Percentiles rank a stretch among this genome's conserved stretches.
Conservation (phyloP, 2,797 vertebrate genomes). For the Pipistrellus pygmaeus region DNA sequence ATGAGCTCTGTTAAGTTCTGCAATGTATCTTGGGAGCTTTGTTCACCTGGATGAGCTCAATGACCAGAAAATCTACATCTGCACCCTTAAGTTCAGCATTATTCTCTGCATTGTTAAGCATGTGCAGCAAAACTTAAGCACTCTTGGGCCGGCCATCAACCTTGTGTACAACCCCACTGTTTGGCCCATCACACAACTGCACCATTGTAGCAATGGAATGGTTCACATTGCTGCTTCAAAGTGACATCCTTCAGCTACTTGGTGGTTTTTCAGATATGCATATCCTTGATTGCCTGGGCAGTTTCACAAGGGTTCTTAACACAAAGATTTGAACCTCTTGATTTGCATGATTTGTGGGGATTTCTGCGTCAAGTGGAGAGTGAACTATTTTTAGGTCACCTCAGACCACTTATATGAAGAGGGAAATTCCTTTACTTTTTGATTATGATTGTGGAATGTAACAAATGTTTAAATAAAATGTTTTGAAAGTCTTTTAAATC, state of each 20-base stretch:
- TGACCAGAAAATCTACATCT: not conserved
- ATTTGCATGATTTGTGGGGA: not conserved
- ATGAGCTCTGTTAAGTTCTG: not conserved
- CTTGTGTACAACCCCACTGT: not conserved
- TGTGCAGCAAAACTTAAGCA: not conserved
- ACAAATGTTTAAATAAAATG: conserved; percentile 16
- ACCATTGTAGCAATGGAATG: not conserved
- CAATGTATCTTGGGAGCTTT: not conserved
- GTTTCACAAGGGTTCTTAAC: not conserved
- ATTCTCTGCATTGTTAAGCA: not conserved
- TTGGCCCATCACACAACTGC: not conserved
- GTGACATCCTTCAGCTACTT: not conserved
- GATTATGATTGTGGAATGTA: not conserved
- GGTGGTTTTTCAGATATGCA: not conserved
- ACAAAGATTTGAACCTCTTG: not conserved
- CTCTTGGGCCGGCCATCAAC: not conserved
- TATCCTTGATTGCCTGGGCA: not conserved
- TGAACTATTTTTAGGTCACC: not conserved
- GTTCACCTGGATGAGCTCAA: not conserved
- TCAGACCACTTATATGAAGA: not conserved
- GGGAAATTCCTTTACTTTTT: conserved; percentile 7
- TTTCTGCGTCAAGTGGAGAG: not conserved
- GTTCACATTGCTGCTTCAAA: not conserved
- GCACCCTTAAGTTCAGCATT: not conserved
- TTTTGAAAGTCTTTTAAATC: conserved; percentile 12